Percentiles rank a stretch among this genome's conserved stretches.
Conservation (phyloP, 1,140 invertebrate genomes). For the Augochlora pura region DNA sequence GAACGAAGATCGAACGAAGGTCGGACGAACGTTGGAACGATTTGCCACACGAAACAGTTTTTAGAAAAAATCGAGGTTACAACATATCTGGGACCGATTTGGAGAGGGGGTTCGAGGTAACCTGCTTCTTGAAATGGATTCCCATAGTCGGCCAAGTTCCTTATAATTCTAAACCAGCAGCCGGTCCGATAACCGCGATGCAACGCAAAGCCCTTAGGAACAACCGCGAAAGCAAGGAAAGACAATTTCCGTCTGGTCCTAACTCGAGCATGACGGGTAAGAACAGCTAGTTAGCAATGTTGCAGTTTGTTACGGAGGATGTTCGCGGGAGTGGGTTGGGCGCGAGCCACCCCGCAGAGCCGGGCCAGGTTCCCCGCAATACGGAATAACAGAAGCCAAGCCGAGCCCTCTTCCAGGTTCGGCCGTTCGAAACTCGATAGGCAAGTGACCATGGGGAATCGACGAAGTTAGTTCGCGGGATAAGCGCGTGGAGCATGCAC, state of each 20-base stretch:
- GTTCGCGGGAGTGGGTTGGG: constrained; percentile 16
- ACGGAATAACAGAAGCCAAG: constrained; percentile 48
- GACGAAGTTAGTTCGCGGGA: constrained; percentile 55
- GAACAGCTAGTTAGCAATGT: constrained; percentile 8
- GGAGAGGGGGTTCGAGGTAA: too few relatives aligned
- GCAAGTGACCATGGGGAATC: constrained; percentile 56
- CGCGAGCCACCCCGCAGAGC: constrained; percentile 6
- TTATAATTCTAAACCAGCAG: not conserved
- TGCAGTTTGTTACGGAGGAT: constrained; percentile 26
- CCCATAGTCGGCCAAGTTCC: not conserved
- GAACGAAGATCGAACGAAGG: too few relatives aligned
- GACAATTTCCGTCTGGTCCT: not conserved
- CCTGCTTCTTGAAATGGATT: not conserved
- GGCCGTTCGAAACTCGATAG: constrained; percentile 51
- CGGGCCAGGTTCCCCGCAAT: constrained; percentile 12
- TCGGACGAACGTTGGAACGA: too few relatives aligned
- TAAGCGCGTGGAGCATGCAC: constrained; percentile 1
- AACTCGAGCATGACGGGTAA: constrained; percentile 1
- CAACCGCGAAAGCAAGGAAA: constrained; percentile 5
- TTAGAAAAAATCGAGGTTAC: too few relatives aligned
- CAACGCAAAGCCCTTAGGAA: not conserved
- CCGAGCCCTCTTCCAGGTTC: constrained; percentile 15
- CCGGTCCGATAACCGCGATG: not conserved
- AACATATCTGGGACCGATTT: too few relatives aligned
- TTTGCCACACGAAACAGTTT: too few relatives aligned